A percentile compares a stretch with the other conserved stretches of the same genome.
Conservation (phyloP, 2,797 vertebrate genomes). For the Gobio occitaniae region DNA sequence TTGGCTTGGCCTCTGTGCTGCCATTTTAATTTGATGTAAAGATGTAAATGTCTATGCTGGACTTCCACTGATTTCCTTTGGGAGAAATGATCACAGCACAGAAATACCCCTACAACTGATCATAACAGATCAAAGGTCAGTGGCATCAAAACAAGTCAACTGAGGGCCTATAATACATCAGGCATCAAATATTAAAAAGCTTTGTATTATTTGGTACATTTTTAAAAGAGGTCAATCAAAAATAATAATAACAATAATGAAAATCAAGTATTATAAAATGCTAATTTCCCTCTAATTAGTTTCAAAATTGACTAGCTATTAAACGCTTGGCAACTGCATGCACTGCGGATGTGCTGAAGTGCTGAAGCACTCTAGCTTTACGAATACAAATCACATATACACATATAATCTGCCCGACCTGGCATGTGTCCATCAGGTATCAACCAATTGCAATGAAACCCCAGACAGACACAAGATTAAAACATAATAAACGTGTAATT, state of each 20-base stretch:
- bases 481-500: slow-evolving; percentile 51
- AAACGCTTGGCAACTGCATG: slow-evolving; percentile 14
- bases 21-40: slow-evolving; percentile 69
- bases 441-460: slow-evolving; percentile 20
- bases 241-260: neutral
- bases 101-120: neutral
- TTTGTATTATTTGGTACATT: neutral
- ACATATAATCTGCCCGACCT: neutral
- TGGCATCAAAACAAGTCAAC: neutral
- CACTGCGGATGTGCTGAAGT: slow-evolving; percentile 29
- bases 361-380: slow-evolving; percentile 8
- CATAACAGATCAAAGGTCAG: slow-evolving; percentile 38
- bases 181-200: neutral
- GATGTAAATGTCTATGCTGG: slow-evolving; percentile 75
- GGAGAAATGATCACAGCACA: slow-evolving; percentile 58
- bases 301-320: slow-evolving; percentile 30
- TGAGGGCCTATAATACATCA: neutral
- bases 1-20: slow-evolving; percentile 62
- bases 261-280: slow-evolving; percentile 2
- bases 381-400: neutral
- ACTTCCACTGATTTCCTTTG: slow-evolving; percentile 74
- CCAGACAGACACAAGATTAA: slow-evolving; percentile 36
- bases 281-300: neutral
- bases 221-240: neutral
- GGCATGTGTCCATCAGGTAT: slow-evolving; percentile 44